A percentile compares a stretch with the other conserved stretches of the same genome.
These are phyloP conservation scores for Leuciscus idus DNA, from an alignment of 2,113 vertebrate species.

Conservation along the genomic window DNA sequence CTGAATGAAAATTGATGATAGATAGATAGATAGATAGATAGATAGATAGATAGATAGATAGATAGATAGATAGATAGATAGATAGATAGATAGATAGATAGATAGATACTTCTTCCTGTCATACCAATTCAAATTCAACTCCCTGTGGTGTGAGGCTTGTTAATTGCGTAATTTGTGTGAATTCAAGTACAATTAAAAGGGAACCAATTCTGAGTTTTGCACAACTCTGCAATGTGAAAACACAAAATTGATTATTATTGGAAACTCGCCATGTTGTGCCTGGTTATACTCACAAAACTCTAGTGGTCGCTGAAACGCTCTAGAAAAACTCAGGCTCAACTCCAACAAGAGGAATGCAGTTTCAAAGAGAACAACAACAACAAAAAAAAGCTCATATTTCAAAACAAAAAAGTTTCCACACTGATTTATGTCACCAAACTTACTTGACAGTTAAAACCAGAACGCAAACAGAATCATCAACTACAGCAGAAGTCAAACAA, in stretches of 20 bases:
- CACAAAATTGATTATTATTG: not conserved
- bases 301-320: not conserved
- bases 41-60: not conserved
- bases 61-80: not conserved
- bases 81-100: not conserved
- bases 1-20: not conserved
- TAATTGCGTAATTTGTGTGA: too few relatives aligned
- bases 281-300: not conserved
- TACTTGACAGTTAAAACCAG: not conserved
- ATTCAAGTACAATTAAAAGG: not conserved
- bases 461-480: not conserved
- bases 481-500: slow-evolving; percentile 28
- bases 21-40: not conserved
- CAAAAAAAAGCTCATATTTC: not conserved
- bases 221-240: not conserved
- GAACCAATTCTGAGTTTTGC: not conserved
- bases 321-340: not conserved
- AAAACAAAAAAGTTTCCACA: not conserved
- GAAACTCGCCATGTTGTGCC: not conserved
- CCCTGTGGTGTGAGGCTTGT: not conserved
- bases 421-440: slow-evolving; percentile 3
- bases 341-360: not conserved
- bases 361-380: not conserved
- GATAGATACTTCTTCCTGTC: too few relatives aligned
- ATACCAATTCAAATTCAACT: not conserved